Evolutionary conservation across 2,797 vertebrate species (phyloP).

Genomic region (Paedocypris micromegethes): DNA sequence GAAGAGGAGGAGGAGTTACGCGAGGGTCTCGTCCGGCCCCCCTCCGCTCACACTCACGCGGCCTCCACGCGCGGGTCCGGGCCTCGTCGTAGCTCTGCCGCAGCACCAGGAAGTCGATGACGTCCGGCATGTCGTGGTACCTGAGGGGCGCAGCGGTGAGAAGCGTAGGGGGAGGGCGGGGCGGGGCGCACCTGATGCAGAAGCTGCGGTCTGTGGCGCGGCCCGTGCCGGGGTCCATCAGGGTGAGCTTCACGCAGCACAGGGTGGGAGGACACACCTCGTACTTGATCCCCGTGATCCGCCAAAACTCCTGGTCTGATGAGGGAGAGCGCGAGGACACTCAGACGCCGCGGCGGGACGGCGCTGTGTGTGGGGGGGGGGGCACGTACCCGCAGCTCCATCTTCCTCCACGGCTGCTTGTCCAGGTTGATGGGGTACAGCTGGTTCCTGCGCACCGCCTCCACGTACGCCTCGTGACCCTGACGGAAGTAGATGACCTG

Average conservation of each 20-base stretch:
- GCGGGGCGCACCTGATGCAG: constrained; percentile 79
- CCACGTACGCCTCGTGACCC: constrained; percentile 94
- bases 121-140: constrained; percentile 98
- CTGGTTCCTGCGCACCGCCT: constrained; percentile 82
- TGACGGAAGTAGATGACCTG: constrained; percentile 98
- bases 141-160: constrained; percentile 54
- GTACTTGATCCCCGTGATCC: constrained; percentile 93
- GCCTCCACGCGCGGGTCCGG: constrained; percentile 83
- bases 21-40: background rate
- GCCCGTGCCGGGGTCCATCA: constrained; percentile 86
- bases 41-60: constrained; percentile 70
- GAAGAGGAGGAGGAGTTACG: background rate
- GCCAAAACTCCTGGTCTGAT: constrained; percentile 95
- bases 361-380: background rate
- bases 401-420: constrained; percentile 94
- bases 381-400: constrained; percentile 82
- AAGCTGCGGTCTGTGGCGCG: constrained; percentile 87
- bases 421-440: constrained; percentile 85
- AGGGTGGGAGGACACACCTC: constrained; percentile 91
- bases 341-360: background rate
- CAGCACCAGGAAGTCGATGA: constrained; percentile 94
- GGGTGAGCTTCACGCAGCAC: constrained; percentile 91
- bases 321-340: background rate
- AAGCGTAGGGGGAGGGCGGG: background rate
- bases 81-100: constrained; percentile 93